Evolutionary conservation across 1,140 invertebrate species (phyloP), one percentile per base, ranked within the genome.

Genomic region (Nilaparvata lugens): DNA sequence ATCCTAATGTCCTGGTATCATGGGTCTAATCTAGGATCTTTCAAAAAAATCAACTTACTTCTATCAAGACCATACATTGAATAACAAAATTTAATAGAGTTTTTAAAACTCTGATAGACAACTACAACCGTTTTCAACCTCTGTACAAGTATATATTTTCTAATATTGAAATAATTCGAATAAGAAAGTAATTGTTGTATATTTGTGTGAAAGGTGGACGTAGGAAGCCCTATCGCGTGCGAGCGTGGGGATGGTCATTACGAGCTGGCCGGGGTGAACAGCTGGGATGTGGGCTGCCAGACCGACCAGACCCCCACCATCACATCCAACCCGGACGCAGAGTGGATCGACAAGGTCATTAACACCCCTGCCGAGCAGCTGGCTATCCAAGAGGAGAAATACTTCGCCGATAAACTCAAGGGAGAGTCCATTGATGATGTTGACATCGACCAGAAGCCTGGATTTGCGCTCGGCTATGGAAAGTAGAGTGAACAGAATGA

Each of bases 171-270:
- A n/a, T n/a, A n/a, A n/a, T n/a, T n/a, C n/a, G n/a, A n/a, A n/a
- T n/a, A n/a, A n/a, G n/a, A n/a, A n/a, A n/a, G n/a, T n/a, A n/a
- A n/a, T n/a, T n/a, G n/a, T n/a, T n/a, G n/a, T n/a, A n/a, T n/a
- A n/a, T n/a, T n/a, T n/a, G n/a, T n/a, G n/a, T n/a, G n/a, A n/a
- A n/a, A 67, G 78, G 85, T 88, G 2, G 88, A 91, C 69, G 78
- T 83, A 42, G 89, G 89, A 19, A 85, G 86, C 64, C 87, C 88
- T 3, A 72, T 91, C 14, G 88, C 86, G 13, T 91, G 89, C 69
- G 81, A 83, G 5, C 79, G 78, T n/a, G 81, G 82, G 13, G 78
- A 86, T 55, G 83, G 81, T 4, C 76, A 74, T 62, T 88, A 85
- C 63, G 81, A 83, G 13, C 74, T 91, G n/a, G 75, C 80, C 63